phyloP scores from a whole-genome alignment of 2,797 vertebrate species.

The Poeciliopsis turneri region DNA sequence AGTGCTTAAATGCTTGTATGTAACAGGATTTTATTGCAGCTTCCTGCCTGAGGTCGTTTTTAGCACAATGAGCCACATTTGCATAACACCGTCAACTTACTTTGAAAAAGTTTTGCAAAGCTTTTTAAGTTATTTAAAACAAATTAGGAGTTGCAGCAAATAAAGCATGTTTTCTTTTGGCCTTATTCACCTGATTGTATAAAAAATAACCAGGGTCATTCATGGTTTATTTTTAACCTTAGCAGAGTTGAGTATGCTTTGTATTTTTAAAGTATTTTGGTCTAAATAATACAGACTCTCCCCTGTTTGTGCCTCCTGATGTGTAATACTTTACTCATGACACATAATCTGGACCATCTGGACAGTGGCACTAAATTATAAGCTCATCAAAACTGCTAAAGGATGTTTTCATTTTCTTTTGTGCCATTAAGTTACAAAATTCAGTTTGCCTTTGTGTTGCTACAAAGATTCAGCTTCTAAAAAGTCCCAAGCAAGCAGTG shows the following conservation, averaged over 20 bases:
- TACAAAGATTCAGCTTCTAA: background rate
- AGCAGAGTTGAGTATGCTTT: background rate
- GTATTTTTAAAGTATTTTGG: background rate
- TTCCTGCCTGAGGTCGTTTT: background rate
- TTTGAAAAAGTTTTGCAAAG: background rate
- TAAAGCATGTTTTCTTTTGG: background rate
- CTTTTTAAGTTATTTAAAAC: background rate
- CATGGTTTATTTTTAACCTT: background rate
- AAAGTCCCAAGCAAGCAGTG: background rate
- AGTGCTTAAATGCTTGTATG: background rate
- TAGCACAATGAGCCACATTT: background rate
- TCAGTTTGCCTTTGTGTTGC: conserved; percentile 5
- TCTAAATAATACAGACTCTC: background rate
- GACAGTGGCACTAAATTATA: background rate
- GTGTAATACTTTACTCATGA: background rate
- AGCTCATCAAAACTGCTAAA: conserved; percentile 21
- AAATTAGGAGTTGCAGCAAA: background rate
- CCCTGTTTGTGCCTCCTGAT: background rate
- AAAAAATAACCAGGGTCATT: background rate
- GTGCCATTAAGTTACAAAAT: conserved; percentile 14
- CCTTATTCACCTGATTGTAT: background rate
- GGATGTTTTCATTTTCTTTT: conserved; percentile 5
- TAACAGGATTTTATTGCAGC: background rate
- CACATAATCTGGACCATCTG: background rate
- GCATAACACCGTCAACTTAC: background rate